Conservation (phyloP, 2,888 invertebrate species). For the Hyposoter didymator region DNA sequence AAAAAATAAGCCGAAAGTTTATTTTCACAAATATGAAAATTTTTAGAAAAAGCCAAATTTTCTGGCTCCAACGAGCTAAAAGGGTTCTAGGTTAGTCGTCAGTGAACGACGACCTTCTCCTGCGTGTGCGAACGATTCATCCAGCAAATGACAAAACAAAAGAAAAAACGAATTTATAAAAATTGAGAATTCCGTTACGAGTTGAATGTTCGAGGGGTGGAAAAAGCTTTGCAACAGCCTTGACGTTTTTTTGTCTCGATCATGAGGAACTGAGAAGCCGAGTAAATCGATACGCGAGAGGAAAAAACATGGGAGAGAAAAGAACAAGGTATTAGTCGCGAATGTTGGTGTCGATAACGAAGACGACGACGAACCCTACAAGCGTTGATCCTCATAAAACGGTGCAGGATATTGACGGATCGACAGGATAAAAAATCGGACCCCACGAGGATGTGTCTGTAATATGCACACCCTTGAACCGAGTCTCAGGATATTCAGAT, state of each 20-base stretch:
- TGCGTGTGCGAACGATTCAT: too few relatives aligned
- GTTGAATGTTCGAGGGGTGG: background rate
- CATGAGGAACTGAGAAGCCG: conserved; percentile 6
- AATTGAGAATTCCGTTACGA: background rate
- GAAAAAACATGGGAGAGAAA: conserved; percentile 10
- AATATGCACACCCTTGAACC: background rate
- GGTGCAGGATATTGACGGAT: conserved; percentile 60
- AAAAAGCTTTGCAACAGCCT: background rate
- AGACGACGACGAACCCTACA: conserved; percentile 20
- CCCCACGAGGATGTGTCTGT: conserved; percentile 2
- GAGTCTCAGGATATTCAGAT: conserved; percentile 52
- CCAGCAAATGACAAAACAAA: too few relatives aligned
- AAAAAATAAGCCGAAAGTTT: too few relatives aligned
- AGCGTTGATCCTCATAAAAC: conserved; percentile 45
- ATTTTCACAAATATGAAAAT: too few relatives aligned
- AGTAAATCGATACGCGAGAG: background rate
- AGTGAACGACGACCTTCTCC: too few relatives aligned
- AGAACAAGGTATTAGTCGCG: conserved; percentile 50
- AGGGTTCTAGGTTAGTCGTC: too few relatives aligned
- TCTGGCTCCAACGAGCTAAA: too few relatives aligned
- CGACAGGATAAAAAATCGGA: conserved; percentile 29
- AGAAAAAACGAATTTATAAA: background rate
- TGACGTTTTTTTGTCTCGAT: conserved; percentile 12
- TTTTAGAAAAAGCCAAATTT: too few relatives aligned
- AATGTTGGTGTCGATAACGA: conserved; percentile 55